Percentiles rank a stretch among this genome's conserved stretches.
These are phyloP conservation scores for Tautogolabrus adspersus DNA, from an alignment of 2,113 vertebrate species.

Conservation along the genomic window DNA sequence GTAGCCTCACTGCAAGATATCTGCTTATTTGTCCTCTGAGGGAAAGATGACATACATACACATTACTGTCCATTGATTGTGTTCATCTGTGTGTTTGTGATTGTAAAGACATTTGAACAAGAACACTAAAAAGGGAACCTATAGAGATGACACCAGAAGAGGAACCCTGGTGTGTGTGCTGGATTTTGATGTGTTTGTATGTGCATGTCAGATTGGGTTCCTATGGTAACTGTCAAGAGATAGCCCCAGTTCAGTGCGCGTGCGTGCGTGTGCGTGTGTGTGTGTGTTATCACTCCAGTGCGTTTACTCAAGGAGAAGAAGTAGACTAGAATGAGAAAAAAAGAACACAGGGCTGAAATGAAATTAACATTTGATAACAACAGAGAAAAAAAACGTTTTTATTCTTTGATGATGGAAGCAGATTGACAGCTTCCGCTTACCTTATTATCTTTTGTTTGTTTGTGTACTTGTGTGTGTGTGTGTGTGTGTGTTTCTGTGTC, in stretches of 20 bases:
- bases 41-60: constrained; percentile 13
- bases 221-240: constrained; percentile 57
- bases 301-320: constrained; percentile 28
- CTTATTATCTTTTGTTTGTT: constrained; percentile 44
- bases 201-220: constrained; percentile 41
- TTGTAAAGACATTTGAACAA: too few species aligned
- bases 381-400: background rate
- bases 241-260: constrained; percentile 19
- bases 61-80: background rate
- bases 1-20: background rate
- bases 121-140: constrained; percentile 21
- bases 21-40: background rate
- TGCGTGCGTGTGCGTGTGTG: too few species aligned
- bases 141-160: constrained; percentile 21
- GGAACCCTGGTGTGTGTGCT: constrained; percentile 1
- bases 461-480: constrained; percentile 39
- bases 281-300: background rate
- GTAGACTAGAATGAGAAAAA: constrained; percentile 6
- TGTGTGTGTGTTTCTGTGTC: constrained; percentile 51
- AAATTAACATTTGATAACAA: constrained; percentile 49
- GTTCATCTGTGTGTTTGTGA: constrained; percentile 7
- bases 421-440: constrained; percentile 37
- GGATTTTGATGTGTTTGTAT: constrained; percentile 1
- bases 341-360: constrained; percentile 27
- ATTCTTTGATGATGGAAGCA: constrained; percentile 36